These are phyloP conservation scores for Agrotis ipsilon DNA, from an alignment of 2,888 invertebrate genomes.

Conservation along the genomic window DNA sequence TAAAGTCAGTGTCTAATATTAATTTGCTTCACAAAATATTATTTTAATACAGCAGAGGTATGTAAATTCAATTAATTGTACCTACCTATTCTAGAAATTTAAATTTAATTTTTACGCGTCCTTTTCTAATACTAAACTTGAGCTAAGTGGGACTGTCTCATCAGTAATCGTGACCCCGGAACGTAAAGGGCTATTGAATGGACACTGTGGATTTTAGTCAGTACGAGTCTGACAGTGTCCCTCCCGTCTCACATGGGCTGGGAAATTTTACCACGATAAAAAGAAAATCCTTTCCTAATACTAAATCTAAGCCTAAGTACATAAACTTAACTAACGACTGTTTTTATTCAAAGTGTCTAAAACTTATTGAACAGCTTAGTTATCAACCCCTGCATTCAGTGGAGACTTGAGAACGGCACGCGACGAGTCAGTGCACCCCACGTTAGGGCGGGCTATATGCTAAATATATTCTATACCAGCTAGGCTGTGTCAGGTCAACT, in stretches of 20 bases:
- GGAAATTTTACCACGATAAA: neutral
- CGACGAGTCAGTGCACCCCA: constrained; percentile 60
- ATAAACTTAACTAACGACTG: neutral
- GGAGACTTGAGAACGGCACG: constrained; percentile 57
- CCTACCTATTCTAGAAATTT: neutral
- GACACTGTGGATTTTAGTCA: too few species aligned
- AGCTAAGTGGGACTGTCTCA: too few species aligned
- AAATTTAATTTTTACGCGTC: neutral
- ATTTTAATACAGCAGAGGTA: neutral
- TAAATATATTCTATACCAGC: constrained; percentile 9
- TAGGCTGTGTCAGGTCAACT: constrained; percentile 15
- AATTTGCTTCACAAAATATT: neutral
- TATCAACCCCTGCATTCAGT: constrained; percentile 60
- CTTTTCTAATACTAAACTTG: neutral
- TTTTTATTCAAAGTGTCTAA: too few species aligned
- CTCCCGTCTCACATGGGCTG: too few species aligned
- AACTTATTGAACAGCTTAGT: constrained; percentile 21
- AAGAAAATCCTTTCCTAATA: neutral
- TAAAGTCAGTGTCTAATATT: constrained; percentile 14
- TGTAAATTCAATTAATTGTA: neutral
- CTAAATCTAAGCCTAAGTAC: neutral
- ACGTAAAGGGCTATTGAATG: too few species aligned
- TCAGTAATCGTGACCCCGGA: too few species aligned
- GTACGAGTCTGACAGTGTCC: too few species aligned
- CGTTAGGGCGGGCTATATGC: constrained; percentile 39